These are phyloP conservation scores for Diarsia mendica DNA, from an alignment of 2,888 invertebrate genomes.

Conservation along the genomic window DNA sequence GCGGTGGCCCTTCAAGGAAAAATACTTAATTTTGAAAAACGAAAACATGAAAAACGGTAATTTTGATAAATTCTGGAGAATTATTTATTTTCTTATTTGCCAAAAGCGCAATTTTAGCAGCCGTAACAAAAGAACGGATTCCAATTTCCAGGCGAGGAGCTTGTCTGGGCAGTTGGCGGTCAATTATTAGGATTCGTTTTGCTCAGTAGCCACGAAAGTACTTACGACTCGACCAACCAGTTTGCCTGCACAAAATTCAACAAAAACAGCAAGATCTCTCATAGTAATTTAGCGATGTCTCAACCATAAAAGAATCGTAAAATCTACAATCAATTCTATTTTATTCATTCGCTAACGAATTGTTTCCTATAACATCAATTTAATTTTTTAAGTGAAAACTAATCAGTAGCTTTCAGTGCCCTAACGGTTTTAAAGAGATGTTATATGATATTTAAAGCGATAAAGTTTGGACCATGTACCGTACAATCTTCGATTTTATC, in stretches of 20 bases:
- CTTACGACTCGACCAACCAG: conserved; percentile 4
- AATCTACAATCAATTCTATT: conserved; percentile 14
- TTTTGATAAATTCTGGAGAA: background rate
- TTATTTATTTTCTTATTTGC: background rate
- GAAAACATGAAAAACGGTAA: background rate
- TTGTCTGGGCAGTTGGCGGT: conserved; percentile 18
- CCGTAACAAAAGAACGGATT: conserved; percentile 20
- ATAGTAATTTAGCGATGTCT: background rate
- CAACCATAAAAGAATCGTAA: conserved; percentile 13
- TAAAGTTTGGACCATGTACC: conserved; percentile 22
- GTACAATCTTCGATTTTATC: conserved; percentile 11
- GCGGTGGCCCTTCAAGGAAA: background rate
- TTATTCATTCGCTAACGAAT: conserved; percentile 12
- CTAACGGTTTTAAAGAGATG: conserved; percentile 1
- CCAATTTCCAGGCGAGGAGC: conserved; percentile 29
- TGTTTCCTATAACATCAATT: conserved; percentile 14
- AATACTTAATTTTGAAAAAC: background rate
- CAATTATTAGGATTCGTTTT: conserved; percentile 43
- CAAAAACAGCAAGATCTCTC: conserved; percentile 26
- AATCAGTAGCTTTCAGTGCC: conserved; percentile 24
- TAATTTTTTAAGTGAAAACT: conserved; percentile 8
- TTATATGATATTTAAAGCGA: conserved; percentile 14
- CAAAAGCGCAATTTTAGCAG: conserved; percentile 35
- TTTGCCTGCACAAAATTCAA: conserved; percentile 27
- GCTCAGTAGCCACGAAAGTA: conserved; percentile 4